Conservation (phyloP, 2,888 invertebrate species). For the Drosophila quinaria region DNA sequence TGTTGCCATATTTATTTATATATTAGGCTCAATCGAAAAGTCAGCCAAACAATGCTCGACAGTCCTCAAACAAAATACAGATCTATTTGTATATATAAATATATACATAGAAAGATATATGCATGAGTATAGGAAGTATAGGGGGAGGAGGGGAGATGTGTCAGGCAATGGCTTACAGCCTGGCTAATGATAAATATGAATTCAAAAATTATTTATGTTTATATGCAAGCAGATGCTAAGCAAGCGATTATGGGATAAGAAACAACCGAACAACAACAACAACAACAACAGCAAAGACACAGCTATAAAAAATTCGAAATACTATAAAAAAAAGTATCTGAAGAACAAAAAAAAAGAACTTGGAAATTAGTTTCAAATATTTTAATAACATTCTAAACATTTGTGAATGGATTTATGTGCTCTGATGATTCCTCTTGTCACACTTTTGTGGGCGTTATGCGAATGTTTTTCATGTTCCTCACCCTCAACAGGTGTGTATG, state of each 20-base stretch:
- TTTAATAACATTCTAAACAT: conserved; percentile 84
- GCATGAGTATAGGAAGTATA: neutral
- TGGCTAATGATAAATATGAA: conserved; percentile 65
- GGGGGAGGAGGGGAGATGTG: conserved; percentile 25
- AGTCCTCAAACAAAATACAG: conserved; percentile 25
- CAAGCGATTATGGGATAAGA: conserved; percentile 70
- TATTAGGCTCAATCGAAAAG: conserved; percentile 66
- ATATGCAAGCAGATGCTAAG: conserved; percentile 45
- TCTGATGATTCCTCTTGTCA: conserved; percentile 70
- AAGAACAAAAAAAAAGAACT: conserved; percentile 35
- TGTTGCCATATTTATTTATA: conserved; percentile 70
- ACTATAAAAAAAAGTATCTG: conserved; percentile 23
- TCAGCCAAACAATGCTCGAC: conserved; percentile 57
- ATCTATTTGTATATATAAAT: conserved; percentile 2
- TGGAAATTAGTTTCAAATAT: conserved; percentile 79
- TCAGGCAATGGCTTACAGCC: conserved; percentile 70
- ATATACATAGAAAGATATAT: neutral
- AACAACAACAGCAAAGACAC: conserved; percentile 8
- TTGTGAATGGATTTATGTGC: conserved; percentile 82
- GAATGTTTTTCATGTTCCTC: conserved; percentile 10
- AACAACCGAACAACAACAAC: conserved; percentile 18
- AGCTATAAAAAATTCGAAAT: conserved; percentile 47
- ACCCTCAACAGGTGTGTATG: conserved; percentile 70
- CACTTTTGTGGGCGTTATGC: conserved; percentile 71
- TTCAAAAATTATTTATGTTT: conserved; percentile 70